phyloP scores from a whole-genome alignment of 2,113 vertebrate genomes.

The Motacilla tschutschensis region DNA sequence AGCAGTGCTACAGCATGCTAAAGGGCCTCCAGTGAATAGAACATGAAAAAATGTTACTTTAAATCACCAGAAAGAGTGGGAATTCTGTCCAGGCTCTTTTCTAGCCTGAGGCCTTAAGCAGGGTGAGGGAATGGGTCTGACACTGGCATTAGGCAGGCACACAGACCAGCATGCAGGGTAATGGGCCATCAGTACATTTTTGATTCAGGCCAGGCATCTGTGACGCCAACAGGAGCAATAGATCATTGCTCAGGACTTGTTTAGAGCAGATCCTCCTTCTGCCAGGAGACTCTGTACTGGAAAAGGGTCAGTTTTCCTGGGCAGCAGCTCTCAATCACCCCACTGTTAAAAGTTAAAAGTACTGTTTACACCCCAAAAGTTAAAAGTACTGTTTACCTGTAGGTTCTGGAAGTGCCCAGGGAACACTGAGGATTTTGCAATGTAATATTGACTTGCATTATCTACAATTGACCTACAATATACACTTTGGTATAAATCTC shows the following conservation, averaged over 20 bases:
- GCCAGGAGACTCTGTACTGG: neutral
- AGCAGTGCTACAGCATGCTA: neutral
- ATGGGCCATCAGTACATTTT: neutral
- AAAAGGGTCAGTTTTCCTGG: neutral
- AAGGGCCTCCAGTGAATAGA: constrained; percentile 16
- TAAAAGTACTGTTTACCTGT: neutral
- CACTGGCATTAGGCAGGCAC: constrained; percentile 5
- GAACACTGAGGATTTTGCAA: neutral
- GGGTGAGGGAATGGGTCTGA: constrained; percentile 15
- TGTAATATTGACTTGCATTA: neutral
- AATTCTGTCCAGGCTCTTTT: constrained; percentile 28
- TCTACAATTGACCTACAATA: neutral
- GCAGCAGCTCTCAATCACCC: neutral
- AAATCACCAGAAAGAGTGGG: constrained; percentile 17
- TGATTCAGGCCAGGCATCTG: constrained; percentile 1
- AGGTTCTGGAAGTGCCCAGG: neutral
- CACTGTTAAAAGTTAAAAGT: neutral
- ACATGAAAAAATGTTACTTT: constrained; percentile 14
- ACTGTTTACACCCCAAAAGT: neutral
- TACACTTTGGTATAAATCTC: neutral
- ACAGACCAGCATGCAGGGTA: neutral
- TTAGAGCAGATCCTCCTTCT: neutral
- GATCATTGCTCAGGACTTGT: neutral
- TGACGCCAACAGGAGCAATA: neutral
- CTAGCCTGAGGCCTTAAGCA: neutral